Evolutionary conservation across 2,888 invertebrate species (phyloP), one percentile per base, ranked within the genome.

Genomic region (Fragum fragum): DNA sequence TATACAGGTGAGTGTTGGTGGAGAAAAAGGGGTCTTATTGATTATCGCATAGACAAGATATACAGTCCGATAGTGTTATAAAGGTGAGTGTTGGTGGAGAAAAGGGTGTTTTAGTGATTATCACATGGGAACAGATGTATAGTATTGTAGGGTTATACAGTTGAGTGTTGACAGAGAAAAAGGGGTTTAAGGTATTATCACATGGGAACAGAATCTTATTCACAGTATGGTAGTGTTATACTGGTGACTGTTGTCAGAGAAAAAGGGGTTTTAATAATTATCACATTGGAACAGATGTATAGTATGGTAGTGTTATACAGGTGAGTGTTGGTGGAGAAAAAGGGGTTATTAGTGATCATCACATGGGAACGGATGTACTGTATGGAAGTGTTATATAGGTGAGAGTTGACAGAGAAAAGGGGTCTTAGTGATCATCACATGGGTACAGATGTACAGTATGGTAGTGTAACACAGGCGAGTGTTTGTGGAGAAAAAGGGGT

Each of bases 131-230:
- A 97, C 52, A 96, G 96, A 97, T 87, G 98, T 99, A 84, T 97
- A 98, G 94, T 99, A 99, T 95, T 99, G 99, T 86, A 92, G 89
- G 81, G 98, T 98, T 73, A 96, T 99, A 71, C 99, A 99, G 96
- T 97, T 96, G 94, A n/a, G n/a, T n/a, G n/a, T n/a, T 36, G 32
- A 6, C 32, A 36, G 3, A 9, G 32, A 36, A 36, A 99, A 95
- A 97, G 99, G 93, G 99, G 32, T 36, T 9, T 36, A 6, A 3
- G 32, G 3, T 3, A 36, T 36, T 36, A 36, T 36, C 3, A 36
- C 32, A 97, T 86, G 99, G 99, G 95, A 98, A 98, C 96, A 97
- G 52, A 97, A 18, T 88, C 98, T 99, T 84, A n/a, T n/a, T n/a
- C n/a, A n/a, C 97, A 98, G 94, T 99, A 99, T 95, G 99, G 99